Percentiles rank a stretch among this genome's conserved stretches.
These are phyloP conservation scores for Dendrolimus pini DNA, from an alignment of 2,888 invertebrate genomes.

Conservation along the genomic window DNA sequence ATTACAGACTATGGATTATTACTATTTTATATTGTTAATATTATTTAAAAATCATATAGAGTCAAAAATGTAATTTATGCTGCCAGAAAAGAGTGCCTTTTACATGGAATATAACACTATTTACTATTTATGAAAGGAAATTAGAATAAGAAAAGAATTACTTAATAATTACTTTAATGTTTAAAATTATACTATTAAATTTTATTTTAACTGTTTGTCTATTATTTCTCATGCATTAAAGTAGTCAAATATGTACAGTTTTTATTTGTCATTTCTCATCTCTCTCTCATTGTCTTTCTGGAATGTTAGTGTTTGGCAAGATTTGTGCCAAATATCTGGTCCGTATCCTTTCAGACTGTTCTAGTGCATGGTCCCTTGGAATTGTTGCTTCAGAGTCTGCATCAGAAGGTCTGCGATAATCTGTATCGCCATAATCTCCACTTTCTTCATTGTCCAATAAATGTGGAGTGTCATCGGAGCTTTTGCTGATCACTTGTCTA, in stretches of 20 bases:
- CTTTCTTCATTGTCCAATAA: conserved; percentile 51
- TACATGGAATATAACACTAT: background rate
- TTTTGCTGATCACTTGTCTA: conserved; percentile 19
- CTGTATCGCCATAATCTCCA: conserved; percentile 52
- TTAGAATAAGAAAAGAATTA: background rate
- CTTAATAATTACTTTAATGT: background rate
- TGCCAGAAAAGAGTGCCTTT: background rate
- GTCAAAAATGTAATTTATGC: background rate
- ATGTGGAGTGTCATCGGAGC: conserved; percentile 52
- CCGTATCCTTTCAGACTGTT: conserved; percentile 64
- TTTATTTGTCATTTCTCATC: conserved; percentile 9
- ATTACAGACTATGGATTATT: no score
- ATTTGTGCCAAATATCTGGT: conserved; percentile 67
- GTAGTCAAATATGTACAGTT: conserved; percentile 12
- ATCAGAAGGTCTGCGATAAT: conserved; percentile 28
- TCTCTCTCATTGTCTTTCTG: conserved; percentile 41
- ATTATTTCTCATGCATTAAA: conserved; percentile 11
- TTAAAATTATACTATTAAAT: background rate
- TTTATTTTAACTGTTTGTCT: background rate
- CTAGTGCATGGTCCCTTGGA: conserved; percentile 36
- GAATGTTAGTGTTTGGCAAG: conserved; percentile 55
- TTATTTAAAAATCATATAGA: no score
- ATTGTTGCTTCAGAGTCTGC: conserved; percentile 19
- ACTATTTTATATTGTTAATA: no score
- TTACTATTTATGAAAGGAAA: background rate